These are phyloP conservation scores for Ptyas mucosa DNA, from an alignment of 2,113 vertebrate species.

Conservation along the genomic window DNA sequence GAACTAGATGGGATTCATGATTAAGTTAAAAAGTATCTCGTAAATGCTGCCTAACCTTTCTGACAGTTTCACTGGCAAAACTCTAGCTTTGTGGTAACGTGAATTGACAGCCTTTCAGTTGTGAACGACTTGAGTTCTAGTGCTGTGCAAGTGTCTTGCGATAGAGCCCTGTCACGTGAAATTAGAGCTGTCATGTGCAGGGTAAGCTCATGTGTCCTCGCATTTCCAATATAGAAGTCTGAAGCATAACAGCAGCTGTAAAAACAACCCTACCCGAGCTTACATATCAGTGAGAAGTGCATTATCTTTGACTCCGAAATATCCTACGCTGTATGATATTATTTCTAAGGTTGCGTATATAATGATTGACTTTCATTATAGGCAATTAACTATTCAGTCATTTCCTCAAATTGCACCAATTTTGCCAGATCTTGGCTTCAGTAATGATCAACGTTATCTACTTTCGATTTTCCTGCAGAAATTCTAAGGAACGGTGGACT, in stretches of 20 bases:
- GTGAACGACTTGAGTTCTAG: conserved; percentile 2
- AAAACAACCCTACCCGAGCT: neutral
- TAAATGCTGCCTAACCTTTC: conserved; percentile 3
- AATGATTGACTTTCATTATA: neutral
- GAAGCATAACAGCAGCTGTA: neutral
- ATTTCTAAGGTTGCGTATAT: neutral
- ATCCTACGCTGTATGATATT: neutral
- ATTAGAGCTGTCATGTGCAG: neutral
- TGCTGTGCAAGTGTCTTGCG: conserved; percentile 19
- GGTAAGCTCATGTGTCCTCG: neutral
- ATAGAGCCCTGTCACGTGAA: conserved; percentile 4
- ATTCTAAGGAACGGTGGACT: neutral
- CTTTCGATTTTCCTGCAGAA: neutral
- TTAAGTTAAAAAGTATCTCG: neutral
- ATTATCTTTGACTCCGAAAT: neutral
- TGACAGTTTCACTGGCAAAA: neutral
- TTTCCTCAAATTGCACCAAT: neutral
- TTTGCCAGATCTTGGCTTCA: neutral
- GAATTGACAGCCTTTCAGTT: neutral
- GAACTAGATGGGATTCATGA: neutral
- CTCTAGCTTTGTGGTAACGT: neutral
- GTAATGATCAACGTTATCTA: neutral
- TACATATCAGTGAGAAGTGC: neutral
- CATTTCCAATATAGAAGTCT: conserved; percentile 15
- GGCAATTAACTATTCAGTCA: conserved; percentile 3